Conservation (phyloP, 2,888 invertebrate genomes). For the Cantharis lateralis region DNA sequence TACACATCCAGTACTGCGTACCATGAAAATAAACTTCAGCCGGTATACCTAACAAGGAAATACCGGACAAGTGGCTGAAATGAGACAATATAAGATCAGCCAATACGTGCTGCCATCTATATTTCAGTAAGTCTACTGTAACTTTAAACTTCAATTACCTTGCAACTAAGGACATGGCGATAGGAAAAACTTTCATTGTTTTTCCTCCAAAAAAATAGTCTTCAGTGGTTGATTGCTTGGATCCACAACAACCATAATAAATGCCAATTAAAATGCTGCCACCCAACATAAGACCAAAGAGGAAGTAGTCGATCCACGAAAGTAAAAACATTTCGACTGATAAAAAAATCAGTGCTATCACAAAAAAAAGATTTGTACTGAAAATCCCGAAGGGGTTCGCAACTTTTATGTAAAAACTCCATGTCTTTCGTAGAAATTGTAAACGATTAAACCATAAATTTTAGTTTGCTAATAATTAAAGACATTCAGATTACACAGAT, state of each 20-base stretch:
- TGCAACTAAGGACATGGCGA: slow-evolving; percentile 71
- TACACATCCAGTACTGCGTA: slow-evolving; percentile 61
- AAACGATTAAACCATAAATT: background rate
- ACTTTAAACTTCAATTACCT: slow-evolving; percentile 56
- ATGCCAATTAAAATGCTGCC: slow-evolving; percentile 42
- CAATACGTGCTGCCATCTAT: too few relatives aligned
- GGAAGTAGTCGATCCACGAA: slow-evolving; percentile 24
- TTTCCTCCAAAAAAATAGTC: slow-evolving; percentile 73
- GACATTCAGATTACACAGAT: background rate
- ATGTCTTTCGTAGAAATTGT: background rate
- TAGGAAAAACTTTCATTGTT: slow-evolving; percentile 70
- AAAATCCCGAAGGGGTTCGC: background rate
- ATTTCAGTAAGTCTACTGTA: too few relatives aligned
- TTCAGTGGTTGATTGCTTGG: slow-evolving; percentile 64
- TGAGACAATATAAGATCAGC: background rate
- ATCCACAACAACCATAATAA: slow-evolving; percentile 59
- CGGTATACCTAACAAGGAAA: slow-evolving; percentile 71
- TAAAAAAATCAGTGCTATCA: background rate
- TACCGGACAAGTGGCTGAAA: slow-evolving; percentile 69
- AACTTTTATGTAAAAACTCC: background rate
- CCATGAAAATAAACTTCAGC: slow-evolving; percentile 73
- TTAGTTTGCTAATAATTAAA: background rate
- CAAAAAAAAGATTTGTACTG: background rate
- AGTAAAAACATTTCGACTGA: background rate
- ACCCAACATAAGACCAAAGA: slow-evolving; percentile 52